phyloP scores from a whole-genome alignment of 92 coral and sea anemone species.

The Porites rus region DNA sequence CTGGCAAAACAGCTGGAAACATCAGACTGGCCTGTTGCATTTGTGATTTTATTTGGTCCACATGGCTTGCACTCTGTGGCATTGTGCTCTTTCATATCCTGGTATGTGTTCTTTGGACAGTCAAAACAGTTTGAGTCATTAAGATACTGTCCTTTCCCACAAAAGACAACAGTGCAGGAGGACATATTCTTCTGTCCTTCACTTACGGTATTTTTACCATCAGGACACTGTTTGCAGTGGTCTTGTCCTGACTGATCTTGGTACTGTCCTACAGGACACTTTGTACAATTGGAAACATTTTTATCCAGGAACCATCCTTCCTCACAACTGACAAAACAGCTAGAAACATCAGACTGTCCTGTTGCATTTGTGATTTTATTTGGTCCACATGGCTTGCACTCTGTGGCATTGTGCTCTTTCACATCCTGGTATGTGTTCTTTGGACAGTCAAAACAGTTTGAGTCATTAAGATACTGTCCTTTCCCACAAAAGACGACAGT shows the following conservation, averaged over 20 bases:
- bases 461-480: slow-evolving; percentile 57
- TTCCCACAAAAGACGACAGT: slow-evolving; percentile 33
- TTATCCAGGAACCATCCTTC: slow-evolving; percentile 49
- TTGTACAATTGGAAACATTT: slow-evolving; percentile 28
- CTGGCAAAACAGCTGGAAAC: slow-evolving; percentile 31
- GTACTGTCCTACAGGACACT: slow-evolving; percentile 61
- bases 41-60: slow-evolving; percentile 43
- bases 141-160: slow-evolving; percentile 43
- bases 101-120: slow-evolving; percentile 60
- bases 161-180: slow-evolving; percentile 36
- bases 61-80: slow-evolving; percentile 50
- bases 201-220: slow-evolving; percentile 35
- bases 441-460: slow-evolving; percentile 51
- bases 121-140: slow-evolving; percentile 29
- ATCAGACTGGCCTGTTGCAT: slow-evolving; percentile 30
- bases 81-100: slow-evolving; percentile 30
- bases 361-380: slow-evolving; percentile 44
- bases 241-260: slow-evolving; percentile 58
- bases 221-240: slow-evolving; percentile 53
- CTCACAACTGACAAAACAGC: slow-evolving; percentile 40
- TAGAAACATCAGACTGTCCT: slow-evolving; percentile 32
- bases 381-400: slow-evolving; percentile 54
- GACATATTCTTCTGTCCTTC: slow-evolving; percentile 33
- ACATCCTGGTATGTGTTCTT: slow-evolving; percentile 53
- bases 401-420: slow-evolving; percentile 1